phyloP scores from a whole-genome alignment of 2,888 invertebrate species.

The Clepsis dumicolana region DNA sequence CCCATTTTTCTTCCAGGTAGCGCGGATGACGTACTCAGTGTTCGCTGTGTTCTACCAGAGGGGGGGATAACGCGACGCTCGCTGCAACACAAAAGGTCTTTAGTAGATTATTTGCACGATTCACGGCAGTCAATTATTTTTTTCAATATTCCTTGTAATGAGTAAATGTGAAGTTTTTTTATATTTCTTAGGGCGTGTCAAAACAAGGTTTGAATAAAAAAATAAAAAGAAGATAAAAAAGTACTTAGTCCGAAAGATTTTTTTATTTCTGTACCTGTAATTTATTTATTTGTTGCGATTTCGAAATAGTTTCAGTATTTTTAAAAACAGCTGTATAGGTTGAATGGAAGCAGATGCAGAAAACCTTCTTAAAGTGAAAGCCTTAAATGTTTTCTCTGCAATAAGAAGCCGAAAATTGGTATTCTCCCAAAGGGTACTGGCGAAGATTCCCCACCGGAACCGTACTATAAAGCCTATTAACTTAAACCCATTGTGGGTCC shows the following conservation, averaged over 20 bases:
- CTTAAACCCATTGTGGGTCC: conserved; percentile 24
- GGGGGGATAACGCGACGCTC: conserved; percentile 52
- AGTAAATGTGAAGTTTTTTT: too few relatives aligned
- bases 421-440: conserved; percentile 1
- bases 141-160: background rate
- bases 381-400: background rate
- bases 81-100: background rate
- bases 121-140: background rate
- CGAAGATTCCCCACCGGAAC: conserved; percentile 16
- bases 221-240: too few relatives aligned
- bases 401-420: conserved; percentile 8
- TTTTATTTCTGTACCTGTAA: too few relatives aligned
- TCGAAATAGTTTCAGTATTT: too few relatives aligned
- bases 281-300: too few relatives aligned
- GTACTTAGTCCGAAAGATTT: too few relatives aligned
- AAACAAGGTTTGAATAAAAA: too few relatives aligned
- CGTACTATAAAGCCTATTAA: conserved; percentile 34
- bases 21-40: conserved; percentile 76
- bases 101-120: background rate
- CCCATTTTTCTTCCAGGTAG: conserved; percentile 64
- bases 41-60: conserved; percentile 79
- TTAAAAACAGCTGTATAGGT: too few relatives aligned
- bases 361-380: background rate
- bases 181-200: too few relatives aligned
- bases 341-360: background rate